A percentile compares a stretch with the other conserved stretches of the same genome.
phyloP scores from a whole-genome alignment of 2,888 invertebrate species.

The Ophion obscuratus region DNA sequence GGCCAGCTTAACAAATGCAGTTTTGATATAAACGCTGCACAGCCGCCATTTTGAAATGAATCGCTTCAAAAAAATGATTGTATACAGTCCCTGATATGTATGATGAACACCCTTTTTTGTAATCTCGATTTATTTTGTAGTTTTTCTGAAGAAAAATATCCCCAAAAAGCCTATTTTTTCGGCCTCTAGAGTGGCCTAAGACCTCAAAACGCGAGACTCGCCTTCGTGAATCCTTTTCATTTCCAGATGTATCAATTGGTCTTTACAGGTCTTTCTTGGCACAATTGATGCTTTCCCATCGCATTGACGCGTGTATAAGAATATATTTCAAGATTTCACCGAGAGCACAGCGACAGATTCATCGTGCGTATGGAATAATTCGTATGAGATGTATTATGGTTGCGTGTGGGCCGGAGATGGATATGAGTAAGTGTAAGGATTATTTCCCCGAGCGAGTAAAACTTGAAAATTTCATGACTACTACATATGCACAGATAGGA shows the following conservation, averaged over 20 bases:
- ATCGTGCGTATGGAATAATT: slow-evolving; percentile 25
- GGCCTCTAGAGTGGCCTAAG: no score
- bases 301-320: background rate
- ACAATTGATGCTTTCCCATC: background rate
- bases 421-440: background rate
- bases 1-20: no score
- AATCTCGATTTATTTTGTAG: no score
- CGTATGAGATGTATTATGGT: background rate
- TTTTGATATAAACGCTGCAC: no score
- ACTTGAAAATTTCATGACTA: background rate
- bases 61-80: no score
- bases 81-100: no score
- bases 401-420: background rate
- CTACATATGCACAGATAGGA: background rate
- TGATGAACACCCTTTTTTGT: no score
- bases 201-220: no score
- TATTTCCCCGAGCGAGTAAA: background rate
- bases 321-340: slow-evolving; percentile 46
- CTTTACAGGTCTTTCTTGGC: background rate
- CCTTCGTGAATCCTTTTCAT: background rate
- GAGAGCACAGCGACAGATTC: slow-evolving; percentile 61
- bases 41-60: no score
- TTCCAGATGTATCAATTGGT: background rate
- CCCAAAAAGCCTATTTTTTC: no score
- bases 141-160: no score